A percentile compares a stretch with the other conserved stretches of the same genome.
phyloP scores from a whole-genome alignment of 1,140 invertebrate genomes.

The Fopius arisanus region DNA sequence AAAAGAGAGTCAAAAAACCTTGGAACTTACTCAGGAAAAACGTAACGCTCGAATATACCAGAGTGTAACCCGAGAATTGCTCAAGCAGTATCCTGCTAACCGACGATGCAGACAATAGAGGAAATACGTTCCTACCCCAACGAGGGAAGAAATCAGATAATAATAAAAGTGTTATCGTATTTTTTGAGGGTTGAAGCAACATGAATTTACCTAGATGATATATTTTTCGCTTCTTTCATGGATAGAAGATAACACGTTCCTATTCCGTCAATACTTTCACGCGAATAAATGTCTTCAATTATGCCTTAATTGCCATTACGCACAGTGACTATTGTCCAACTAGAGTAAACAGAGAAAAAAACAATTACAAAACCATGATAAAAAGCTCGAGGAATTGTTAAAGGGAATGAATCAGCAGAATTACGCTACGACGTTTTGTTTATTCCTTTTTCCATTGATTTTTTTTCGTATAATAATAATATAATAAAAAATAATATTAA shows the following conservation, averaged over 20 bases:
- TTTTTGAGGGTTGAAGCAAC: not conserved
- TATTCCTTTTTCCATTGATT: constrained; percentile 23
- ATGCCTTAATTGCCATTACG: constrained; percentile 10
- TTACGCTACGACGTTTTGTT: constrained; percentile 13
- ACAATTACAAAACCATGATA: not conserved
- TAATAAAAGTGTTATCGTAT: not conserved
- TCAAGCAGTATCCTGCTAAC: constrained; percentile 68
- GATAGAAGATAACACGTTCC: not conserved
- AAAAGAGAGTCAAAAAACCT: constrained; percentile 36
- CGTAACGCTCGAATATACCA: constrained; percentile 72
- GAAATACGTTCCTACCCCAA: not conserved
- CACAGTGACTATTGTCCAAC: constrained; percentile 20
- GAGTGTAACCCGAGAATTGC: constrained; percentile 67
- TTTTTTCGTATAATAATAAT: constrained; percentile 27
- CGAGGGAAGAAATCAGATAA: not conserved
- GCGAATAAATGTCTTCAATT: constrained; percentile 5
- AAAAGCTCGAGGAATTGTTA: not conserved
- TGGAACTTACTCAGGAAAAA: constrained; percentile 65
- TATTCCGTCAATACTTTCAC: constrained; percentile 6
- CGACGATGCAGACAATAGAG: constrained; percentile 65
- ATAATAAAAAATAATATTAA: constrained; percentile 31
- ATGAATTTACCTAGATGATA: not conserved
- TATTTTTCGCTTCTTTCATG: not conserved
- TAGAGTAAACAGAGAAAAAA: constrained; percentile 6
- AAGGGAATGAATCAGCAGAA: not conserved